Percentiles rank a stretch among this genome's conserved stretches.
These are phyloP conservation scores for Varanus salvator DNA, from an alignment of 2,113 vertebrate species.

Conservation along the genomic window DNA sequence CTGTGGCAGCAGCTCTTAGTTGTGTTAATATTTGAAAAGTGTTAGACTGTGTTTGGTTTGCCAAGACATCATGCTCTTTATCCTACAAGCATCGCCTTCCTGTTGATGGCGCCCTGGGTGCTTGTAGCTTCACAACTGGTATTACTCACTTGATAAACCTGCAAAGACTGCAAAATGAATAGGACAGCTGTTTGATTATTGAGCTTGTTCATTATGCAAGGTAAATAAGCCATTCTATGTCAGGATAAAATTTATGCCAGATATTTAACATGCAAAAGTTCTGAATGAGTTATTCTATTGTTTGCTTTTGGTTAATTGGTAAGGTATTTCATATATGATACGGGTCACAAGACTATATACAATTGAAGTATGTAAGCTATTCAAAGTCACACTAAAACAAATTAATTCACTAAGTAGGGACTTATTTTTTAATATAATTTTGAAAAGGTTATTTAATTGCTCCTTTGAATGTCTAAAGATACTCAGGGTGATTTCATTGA, in stretches of 20 bases:
- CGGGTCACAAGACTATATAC: background rate
- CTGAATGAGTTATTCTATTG: background rate
- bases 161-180: conserved; percentile 28
- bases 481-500: background rate
- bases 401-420: background rate
- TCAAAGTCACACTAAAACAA: background rate
- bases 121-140: conserved; percentile 13
- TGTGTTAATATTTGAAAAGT: conserved; percentile 45
- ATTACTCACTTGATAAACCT: conserved; percentile 34
- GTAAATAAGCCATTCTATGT: conserved; percentile 14
- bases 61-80: background rate
- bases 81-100: background rate
- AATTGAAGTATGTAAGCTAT: conserved; percentile 2
- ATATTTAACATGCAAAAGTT: conserved; percentile 29
- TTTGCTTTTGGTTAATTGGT: background rate
- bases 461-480: background rate
- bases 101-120: background rate
- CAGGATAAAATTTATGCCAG: conserved; percentile 13
- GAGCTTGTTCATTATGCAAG: conserved; percentile 18
- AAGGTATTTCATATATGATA: background rate
- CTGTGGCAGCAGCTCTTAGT: conserved; percentile 25
- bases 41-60: conserved; percentile 32
- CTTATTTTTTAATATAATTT: background rate
- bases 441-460: background rate
- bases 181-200: conserved; percentile 19